Evolutionary conservation across 2,797 vertebrate species (phyloP), one percentile per base, ranked within the genome.

Genomic region (Siniperca obscura): DNA sequence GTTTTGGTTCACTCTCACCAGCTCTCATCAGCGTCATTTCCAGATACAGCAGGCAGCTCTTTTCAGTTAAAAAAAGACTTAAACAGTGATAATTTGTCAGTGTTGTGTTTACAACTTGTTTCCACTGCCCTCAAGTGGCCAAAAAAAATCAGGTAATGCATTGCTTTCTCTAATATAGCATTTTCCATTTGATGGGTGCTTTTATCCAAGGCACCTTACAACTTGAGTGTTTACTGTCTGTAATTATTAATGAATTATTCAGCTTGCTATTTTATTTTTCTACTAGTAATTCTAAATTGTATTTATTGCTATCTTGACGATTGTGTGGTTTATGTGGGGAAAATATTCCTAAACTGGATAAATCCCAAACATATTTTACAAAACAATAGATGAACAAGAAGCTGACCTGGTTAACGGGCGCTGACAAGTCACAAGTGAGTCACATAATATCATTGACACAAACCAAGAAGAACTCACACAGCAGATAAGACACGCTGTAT

Each of bases 361-460:
- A 53, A 42, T 25, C 21, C 1, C 13, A 8, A 42, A 21, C 12
- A 12, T 3, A 46, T 69, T 52, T 61, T 13, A 40, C 8, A 36
- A 65, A 71, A 65, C 60, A 21, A 14, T 34, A n/a, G 4, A 2
- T 62, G n/a, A 12, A 10, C 4, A 22, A 34, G 19, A 7, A 19
- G n/a, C 2, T 34, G 65, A 78, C 76, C 70, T 36, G 38, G 36
- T 80, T 17, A 30, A 69, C 7, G 25, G 44, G 1, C 52, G 78
- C 36, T 25, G 64, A 74, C 14, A 21, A 21, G 27, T 61, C 46
- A 53, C 7, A 30, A 25, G 8, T 19, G n/a, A 55, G 52, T n/a
- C 34, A 59, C 56, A 9, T 1, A 8, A 2, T 16, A 0, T 52
- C 36, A 75, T 0, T 27, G 16, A 27, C 40, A 30, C 4, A 56